Base-by-base conservation (phyloP, 2,113 vertebrate genomes). In the Gasterosteus aculeatus region DNA sequence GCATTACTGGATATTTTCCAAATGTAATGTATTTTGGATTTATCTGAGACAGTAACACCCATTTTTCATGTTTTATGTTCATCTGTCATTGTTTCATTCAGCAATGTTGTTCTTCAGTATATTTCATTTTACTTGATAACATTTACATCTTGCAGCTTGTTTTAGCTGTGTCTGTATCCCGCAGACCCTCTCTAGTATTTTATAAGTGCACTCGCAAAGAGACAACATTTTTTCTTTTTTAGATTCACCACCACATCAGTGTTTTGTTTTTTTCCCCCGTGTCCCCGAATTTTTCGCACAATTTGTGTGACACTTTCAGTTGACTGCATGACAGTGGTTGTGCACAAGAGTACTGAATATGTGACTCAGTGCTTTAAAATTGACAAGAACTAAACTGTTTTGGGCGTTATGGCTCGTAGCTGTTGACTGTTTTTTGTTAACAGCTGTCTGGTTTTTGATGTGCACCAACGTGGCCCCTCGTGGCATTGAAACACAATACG, bases 361-460 rank as follows among this genome's bases (percentile, higher is more conserved):
- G 18, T 62, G 14, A 72, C 41, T 53, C 71, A 51, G 16, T 56
- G 67, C n/a, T 59, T 29, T 41, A 41, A 60, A 11, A 64, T 7
- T 42, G 68, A 62, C 44, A 66, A n/a, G 35, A 46, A 44, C 39
- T 54, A 44, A 35, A 38, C 26, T 4, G n/a, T 54, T 51, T 22
- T 1, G 7, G 58, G 31, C 60, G 61, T 15, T 39, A 33, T 42
- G 35, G 26, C 51, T 8, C 29, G 2, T 22, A 70, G 81, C 47
- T 49, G 71, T 69, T 56, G 54, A n/a, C 35, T n/a, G 38, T 22
- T 61, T 26, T 61, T 47, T 66, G 41, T 35, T 33, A 14, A 18
- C 77, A 63, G 61, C 56, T 75, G 77, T 67, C 58, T 44, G 22
- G 1, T 14, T 72, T 66, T 47, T 46, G 16, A 65, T 72, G 57